Percentiles rank a stretch among this genome's conserved stretches.
These are phyloP conservation scores for Notolepis coatsorum DNA, from an alignment of 2,797 vertebrate species.

Conservation along the genomic window DNA sequence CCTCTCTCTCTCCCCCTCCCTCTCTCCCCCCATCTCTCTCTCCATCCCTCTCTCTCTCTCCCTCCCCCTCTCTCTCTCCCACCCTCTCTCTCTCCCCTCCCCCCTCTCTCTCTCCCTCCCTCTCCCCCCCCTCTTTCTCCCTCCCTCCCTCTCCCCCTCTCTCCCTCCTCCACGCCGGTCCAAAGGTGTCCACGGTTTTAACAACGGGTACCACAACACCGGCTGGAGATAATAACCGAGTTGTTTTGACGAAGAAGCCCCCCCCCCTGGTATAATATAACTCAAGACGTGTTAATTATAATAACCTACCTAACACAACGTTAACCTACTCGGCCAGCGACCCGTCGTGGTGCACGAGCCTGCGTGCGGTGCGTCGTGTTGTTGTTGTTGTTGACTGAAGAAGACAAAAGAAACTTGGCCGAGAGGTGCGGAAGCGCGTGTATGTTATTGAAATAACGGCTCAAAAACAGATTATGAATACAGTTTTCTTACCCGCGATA, in stretches of 20 bases:
- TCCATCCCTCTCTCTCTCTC: too few species aligned
- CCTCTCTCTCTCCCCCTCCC: too few species aligned
- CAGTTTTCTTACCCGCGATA: constrained; percentile 61
- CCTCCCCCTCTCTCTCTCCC: too few species aligned
- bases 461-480: neutral
- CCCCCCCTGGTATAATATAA: neutral
- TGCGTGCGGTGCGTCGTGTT: constrained; percentile 22
- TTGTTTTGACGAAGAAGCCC: neutral
- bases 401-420: constrained; percentile 80
- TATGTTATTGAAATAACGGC: neutral
- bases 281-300: neutral
- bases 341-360: neutral
- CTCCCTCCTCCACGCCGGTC: constrained; percentile 48
- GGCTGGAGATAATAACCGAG: constrained; percentile 21
- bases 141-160: too few species aligned
- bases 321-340: too few species aligned
- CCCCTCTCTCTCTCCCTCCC: too few species aligned
- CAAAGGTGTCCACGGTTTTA: constrained; percentile 57
- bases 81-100: too few species aligned
- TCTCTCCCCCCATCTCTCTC: too few species aligned
- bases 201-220: constrained; percentile 9
- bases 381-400: constrained; percentile 72
- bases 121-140: too few species aligned
- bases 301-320: neutral
- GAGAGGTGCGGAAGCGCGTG: constrained; percentile 57